phyloP scores from a whole-genome alignment of 2,113 vertebrate genomes.

The Oplegnathus fasciatus region DNA sequence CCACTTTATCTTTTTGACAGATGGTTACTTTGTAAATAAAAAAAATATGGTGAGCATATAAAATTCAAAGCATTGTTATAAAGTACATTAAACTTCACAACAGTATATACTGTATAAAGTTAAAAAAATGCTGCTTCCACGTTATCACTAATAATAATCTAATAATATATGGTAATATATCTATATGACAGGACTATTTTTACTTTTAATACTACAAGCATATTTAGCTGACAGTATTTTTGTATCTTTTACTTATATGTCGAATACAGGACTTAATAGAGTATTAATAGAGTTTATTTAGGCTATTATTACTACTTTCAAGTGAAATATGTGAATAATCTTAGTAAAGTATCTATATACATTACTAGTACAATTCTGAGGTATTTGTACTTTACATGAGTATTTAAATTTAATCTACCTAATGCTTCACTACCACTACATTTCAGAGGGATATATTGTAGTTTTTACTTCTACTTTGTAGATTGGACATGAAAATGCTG shows the following conservation, averaged over 20 bases:
- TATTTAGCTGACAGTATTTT: neutral
- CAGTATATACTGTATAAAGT: neutral
- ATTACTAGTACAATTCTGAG: neutral
- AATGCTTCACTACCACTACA: neutral
- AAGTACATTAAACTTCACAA: neutral
- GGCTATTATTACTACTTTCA: neutral
- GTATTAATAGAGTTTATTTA: neutral
- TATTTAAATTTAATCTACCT: neutral
- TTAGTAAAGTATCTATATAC: no score
- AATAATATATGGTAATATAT: neutral
- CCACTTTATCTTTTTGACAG: neutral
- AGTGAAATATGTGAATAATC: neutral
- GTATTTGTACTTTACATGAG: neutral
- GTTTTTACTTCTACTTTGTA: neutral
- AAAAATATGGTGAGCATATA: neutral
- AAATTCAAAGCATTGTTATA: neutral
- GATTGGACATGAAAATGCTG: no score
- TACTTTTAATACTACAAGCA: neutral
- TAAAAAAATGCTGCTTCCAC: neutral
- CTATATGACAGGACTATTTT: neutral
- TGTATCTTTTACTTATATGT: no score
- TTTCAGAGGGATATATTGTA: neutral
- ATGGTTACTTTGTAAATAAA: neutral
- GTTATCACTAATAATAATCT: neutral
- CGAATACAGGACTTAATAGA: no score